Evolutionary conservation across 1,140 invertebrate genomes (phyloP).

Genomic region (Stegodyphus dumicola): DNA sequence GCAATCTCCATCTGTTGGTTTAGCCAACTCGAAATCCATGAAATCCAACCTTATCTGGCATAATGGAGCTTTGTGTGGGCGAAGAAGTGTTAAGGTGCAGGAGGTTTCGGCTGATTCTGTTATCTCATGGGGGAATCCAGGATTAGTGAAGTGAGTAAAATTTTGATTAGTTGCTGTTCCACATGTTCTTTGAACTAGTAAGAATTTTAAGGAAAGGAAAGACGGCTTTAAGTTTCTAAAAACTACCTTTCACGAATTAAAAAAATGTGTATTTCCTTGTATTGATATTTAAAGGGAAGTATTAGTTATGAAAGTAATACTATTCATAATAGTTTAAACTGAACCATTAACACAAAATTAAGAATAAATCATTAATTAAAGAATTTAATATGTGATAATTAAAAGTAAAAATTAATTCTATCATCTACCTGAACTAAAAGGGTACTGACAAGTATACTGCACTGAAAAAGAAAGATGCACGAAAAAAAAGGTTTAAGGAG

Average conservation of each 20-base stretch:
- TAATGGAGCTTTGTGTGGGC: constrained; percentile 73
- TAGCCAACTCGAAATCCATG: constrained; percentile 77
- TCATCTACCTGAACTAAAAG: no score
- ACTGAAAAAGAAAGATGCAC: no score
- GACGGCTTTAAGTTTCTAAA: background rate
- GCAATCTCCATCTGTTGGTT: constrained; percentile 80
- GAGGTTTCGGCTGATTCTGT: constrained; percentile 75
- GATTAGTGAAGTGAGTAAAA: constrained; percentile 85
- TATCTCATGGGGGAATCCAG: constrained; percentile 76
- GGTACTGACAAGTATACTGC: no score
- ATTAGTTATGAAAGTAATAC: no score
- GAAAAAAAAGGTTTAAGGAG: no score
- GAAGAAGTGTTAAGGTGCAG: constrained; percentile 78
- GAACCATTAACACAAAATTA: no score
- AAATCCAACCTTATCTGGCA: constrained; percentile 86
- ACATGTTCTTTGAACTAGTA: constrained; percentile 71
- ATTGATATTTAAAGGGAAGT: no score
- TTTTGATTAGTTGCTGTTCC: constrained; percentile 81
- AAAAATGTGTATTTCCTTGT: no score
- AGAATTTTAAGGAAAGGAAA: constrained; percentile 6
- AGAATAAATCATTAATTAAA: no score
- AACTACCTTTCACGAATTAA: background rate
- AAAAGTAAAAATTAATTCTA: no score
- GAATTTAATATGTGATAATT: no score
- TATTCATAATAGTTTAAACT: no score